phyloP scores from a whole-genome alignment of 2,797 vertebrate genomes.

The Aselliscus stoliczkanus region DNA sequence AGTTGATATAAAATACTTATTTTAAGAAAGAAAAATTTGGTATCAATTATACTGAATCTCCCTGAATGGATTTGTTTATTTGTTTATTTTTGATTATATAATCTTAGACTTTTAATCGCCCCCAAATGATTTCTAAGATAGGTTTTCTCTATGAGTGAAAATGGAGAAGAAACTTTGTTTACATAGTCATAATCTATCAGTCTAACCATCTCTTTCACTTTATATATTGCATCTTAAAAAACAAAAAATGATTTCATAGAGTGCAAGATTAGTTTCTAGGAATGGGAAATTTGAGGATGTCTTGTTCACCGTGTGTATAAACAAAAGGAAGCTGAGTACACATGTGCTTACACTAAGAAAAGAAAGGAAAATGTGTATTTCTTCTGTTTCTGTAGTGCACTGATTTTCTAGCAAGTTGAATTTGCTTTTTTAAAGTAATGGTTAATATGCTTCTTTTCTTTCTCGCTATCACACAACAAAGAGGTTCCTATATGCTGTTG shows the following conservation, averaged over 20 bases:
- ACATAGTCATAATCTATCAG: neutral
- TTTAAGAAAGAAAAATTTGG: neutral
- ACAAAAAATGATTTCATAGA: neutral
- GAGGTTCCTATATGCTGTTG: neutral
- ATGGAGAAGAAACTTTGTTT: neutral
- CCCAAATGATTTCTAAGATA: neutral
- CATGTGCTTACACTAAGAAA: neutral
- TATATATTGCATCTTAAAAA: neutral
- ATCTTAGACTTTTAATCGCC: neutral
- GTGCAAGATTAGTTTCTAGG: neutral
- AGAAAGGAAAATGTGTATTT: neutral
- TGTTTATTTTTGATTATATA: neutral
- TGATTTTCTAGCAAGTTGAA: neutral
- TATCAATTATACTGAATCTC: neutral
- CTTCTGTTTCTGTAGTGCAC: neutral
- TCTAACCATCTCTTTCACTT: neutral
- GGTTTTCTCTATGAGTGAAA: neutral
- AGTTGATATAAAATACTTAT: neutral
- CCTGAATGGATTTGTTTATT: neutral
- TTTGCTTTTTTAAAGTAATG: neutral
- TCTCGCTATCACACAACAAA: neutral
- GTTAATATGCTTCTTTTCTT: neutral
- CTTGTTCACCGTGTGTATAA: neutral
- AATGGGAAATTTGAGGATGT: neutral
- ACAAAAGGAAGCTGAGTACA: neutral